Conservation (phyloP, 2,888 invertebrate genomes). For the Caenorhabditis zanzibari region DNA sequence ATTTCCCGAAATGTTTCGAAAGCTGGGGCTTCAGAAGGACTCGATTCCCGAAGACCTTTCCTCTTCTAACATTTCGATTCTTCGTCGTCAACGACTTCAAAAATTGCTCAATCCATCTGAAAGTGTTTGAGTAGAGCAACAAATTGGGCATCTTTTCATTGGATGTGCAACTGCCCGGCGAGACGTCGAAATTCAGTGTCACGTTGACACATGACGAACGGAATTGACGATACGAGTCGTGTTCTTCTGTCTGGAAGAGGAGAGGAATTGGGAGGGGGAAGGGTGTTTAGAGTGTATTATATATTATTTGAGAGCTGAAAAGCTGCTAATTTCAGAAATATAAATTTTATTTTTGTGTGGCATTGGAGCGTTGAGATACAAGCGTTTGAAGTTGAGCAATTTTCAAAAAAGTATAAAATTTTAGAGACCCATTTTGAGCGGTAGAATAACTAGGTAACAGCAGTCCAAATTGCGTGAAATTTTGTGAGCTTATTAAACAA, state of each 20-base stretch:
- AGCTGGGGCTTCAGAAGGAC: constrained; percentile 93
- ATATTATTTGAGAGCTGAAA: background rate
- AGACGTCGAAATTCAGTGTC: constrained; percentile 89
- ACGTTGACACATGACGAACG: constrained; percentile 92
- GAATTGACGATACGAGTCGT: constrained; percentile 96
- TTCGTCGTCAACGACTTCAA: constrained; percentile 90
- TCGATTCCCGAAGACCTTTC: constrained; percentile 91
- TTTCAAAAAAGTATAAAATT: too few species aligned
- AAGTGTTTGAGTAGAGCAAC: constrained; percentile 82
- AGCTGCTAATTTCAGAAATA: too few species aligned
- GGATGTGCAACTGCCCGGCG: constrained; percentile 80
- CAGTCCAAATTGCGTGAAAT: too few species aligned
- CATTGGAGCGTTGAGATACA: too few species aligned
- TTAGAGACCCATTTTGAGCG: too few species aligned
- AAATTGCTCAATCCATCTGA: constrained; percentile 85
- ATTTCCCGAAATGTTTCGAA: constrained; percentile 90
- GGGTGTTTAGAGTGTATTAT: too few species aligned
- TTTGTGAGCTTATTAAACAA: too few species aligned
- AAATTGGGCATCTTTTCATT: constrained; percentile 79
- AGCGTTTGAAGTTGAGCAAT: too few species aligned
- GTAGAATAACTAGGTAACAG: too few species aligned
- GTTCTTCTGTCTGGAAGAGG: constrained; percentile 86
- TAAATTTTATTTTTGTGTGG: too few species aligned
- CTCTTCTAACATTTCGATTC: constrained; percentile 94
- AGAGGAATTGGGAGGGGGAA: too few species aligned